Base-by-base conservation (phyloP, 2,797 vertebrate genomes). In the Brotula barbata region DNA sequence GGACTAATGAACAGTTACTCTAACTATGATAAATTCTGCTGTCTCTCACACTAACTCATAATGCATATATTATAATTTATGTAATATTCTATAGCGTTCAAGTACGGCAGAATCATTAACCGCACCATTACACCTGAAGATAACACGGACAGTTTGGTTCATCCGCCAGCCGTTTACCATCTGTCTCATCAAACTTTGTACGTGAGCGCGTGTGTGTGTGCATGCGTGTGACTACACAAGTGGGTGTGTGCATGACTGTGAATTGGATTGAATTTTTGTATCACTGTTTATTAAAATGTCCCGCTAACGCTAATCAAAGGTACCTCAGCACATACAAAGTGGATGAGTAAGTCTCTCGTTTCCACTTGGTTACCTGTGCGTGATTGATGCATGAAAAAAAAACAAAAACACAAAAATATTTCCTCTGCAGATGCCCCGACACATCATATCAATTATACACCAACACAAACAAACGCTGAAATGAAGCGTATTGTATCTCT, bases 111-210 rank as follows among this genome's bases (percentile, higher is more conserved):
- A 77, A 83, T 85, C 81, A 90, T 91, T 91, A 90, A 71, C 84
- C 46, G 75, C 89, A 86, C 77, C 87, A 90, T 91, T 91, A 87
- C 83, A 87, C 88, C 75, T 77, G 63, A 81, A 91, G 85, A 89
- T 86, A 85, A 79, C 84, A 84, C 47, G 79, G 84, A 81, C 85
- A 79, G 79, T 89, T 90, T 87, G 86, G 84, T 86, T 81, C 77
- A 70, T 85, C 70, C 77, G 69, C 80, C 85, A 85, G 82, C 66
- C 67, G 57, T 86, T 86, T 81, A 71, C 87, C 89, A 91, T 91
- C 91, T 91, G 90, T 84, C 81, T 85, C 69, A 49, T 60, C 62
- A 71, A 47, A 43, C 44, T 63, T 5, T 64, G 45, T 8, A 9
- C 10, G 10, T 49, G 34, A 34, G 45, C 21, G 53, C 16, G 64